Evolutionary conservation across 2,797 vertebrate species (phyloP), one percentile per base, ranked within the genome.

Genomic region (Scolopax rusticola): DNA sequence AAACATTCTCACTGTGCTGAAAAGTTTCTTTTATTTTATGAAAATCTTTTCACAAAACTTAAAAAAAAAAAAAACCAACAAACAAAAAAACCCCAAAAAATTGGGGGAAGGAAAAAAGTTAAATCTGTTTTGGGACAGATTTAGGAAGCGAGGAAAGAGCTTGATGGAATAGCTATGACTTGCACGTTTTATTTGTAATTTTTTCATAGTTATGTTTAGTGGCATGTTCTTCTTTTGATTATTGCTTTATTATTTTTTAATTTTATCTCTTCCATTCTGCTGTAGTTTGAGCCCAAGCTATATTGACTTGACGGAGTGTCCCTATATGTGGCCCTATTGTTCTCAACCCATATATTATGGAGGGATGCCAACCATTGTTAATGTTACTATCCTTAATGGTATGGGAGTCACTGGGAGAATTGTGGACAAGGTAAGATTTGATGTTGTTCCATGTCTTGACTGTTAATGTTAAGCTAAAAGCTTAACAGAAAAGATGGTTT

Each of bases 301-400:
- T 97, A 98, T 99, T 43, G 99, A 99, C 97, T 98, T 99, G 94
- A 99, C 99, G 0, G 99, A 99, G 97, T 99, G 98, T 96, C 99
- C 99, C 3, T 99, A 99, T 98, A 99, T 99, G 99, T 99, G 99
- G 99, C 99, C 99, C 28, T 99, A 99, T 97, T 99, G 99, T 98
- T 99, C 99, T 61, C 99, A 99, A 97, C 99, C 99, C 82, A 99
- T 99, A 97, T 99, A 99, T 98, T 99, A 99, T 3, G 99, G 99
- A 91, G 99, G 99, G 59, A 99, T 99, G 99, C 99, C 99, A 67
- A 99, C 99, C 30, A 99, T 99, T 47, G 99, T 99, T 90, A 99
- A 99, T 56, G 98, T 99, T 80, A 99, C 99, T 40, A 99, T 99
- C 87, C 99, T 99, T 33, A 99, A 99, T 18, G 99, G 99, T 61